phyloP scores from a whole-genome alignment of 2,888 invertebrate genomes.

The Xestia ashworthii region DNA sequence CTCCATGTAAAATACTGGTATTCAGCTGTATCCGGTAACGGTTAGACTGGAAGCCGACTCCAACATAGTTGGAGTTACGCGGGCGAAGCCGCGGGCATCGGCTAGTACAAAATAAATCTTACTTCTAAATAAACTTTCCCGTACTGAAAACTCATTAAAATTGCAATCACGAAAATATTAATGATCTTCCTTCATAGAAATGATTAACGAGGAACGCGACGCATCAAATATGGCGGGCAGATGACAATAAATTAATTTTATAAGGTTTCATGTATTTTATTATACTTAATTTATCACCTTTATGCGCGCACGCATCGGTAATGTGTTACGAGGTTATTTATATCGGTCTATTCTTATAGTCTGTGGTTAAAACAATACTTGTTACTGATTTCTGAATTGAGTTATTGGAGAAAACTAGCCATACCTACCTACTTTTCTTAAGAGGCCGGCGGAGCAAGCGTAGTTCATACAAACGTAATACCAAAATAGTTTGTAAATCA shows the following conservation, averaged over 20 bases:
- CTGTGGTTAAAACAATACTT: neutral
- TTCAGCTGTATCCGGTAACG: too few relatives aligned
- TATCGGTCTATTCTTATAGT: conserved; percentile 17
- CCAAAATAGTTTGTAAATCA: too few relatives aligned
- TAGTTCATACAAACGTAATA: too few relatives aligned
- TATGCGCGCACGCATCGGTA: conserved; percentile 24
- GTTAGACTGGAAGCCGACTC: too few relatives aligned
- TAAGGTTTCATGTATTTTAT: conserved; percentile 39
- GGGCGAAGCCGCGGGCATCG: too few relatives aligned
- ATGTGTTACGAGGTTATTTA: conserved; percentile 43
- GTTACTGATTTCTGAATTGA: neutral
- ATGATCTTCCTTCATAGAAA: conserved; percentile 21
- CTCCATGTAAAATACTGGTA: too few relatives aligned
- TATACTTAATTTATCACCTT: conserved; percentile 11
- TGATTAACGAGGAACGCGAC: conserved; percentile 44
- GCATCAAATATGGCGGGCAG: conserved; percentile 26
- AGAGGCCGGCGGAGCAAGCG: too few relatives aligned
- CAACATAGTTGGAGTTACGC: too few relatives aligned
- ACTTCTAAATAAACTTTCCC: neutral
- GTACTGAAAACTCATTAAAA: conserved; percentile 41
- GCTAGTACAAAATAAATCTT: too few relatives aligned
- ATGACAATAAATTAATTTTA: conserved; percentile 40
- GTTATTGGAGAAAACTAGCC: neutral
- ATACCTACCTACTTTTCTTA: neutral
- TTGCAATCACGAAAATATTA: conserved; percentile 25